A percentile compares a stretch with the other conserved stretches of the same genome.
Evolutionary conservation across 2,113 vertebrate species (phyloP).

Genomic region (Lasiurus borealis): DNA sequence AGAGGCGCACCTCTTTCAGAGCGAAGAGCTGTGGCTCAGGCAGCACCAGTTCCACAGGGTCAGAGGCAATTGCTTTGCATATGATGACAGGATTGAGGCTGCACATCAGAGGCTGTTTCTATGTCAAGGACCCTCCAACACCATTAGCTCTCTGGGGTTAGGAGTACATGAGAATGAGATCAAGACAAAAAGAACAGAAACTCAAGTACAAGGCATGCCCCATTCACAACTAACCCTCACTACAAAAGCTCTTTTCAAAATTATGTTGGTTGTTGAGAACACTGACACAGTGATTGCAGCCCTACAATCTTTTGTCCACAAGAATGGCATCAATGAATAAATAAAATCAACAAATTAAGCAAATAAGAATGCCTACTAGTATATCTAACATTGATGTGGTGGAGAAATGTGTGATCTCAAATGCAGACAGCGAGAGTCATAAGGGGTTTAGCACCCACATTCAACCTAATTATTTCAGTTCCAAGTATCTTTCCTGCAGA

Average conservation of each 20-base stretch:
- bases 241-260: not conserved
- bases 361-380: not conserved
- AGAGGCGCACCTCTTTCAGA: not conserved
- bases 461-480: not conserved
- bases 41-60: not conserved
- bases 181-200: not conserved
- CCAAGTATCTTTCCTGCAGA: not conserved
- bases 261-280: not conserved
- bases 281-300: no score
- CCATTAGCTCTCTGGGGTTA: not conserved
- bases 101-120: not conserved
- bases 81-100: not conserved
- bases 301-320: not conserved
- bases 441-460: not conserved
- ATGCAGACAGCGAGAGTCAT: not conserved
- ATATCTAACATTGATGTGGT: no score
- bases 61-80: not conserved
- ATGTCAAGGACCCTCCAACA: not conserved
- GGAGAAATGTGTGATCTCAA: not conserved
- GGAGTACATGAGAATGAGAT: not conserved
- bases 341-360: not conserved
- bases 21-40: not conserved
- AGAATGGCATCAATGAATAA: not conserved
- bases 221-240: not conserved
- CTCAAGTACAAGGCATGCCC: not conserved